Percentiles rank a stretch among this genome's conserved stretches.
These are phyloP conservation scores for Cepaea hortensis DNA, from an alignment of 2,888 invertebrate genomes.

Conservation along the genomic window DNA sequence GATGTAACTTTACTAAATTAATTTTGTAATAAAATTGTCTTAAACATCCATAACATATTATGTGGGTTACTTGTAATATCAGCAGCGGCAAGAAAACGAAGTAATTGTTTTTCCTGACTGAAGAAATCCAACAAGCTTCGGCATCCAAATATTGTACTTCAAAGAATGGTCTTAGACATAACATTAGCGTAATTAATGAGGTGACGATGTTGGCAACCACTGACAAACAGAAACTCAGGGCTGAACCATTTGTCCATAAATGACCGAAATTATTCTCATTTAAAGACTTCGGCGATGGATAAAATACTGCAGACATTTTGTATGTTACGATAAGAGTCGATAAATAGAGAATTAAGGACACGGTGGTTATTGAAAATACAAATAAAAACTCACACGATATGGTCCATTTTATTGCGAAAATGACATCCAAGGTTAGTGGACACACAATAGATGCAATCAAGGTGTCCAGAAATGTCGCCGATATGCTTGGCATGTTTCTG, in stretches of 20 bases:
- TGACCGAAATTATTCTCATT: too few species aligned
- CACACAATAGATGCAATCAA: conserved; percentile 24
- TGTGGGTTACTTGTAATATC: conserved; percentile 1
- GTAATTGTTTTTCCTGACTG: not conserved
- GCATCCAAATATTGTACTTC: not conserved
- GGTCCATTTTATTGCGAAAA: conserved; percentile 16
- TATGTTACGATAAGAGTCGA: not conserved
- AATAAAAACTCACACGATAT: conserved; percentile 9
- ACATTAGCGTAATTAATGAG: not conserved
- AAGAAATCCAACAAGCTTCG: conserved; percentile 11
- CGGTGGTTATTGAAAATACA: not conserved
- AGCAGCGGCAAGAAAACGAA: conserved; percentile 16
- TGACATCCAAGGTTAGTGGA: conserved; percentile 28
- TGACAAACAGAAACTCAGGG: not conserved
- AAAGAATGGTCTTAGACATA: not conserved
- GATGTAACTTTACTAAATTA: not conserved
- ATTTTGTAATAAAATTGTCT: not conserved
- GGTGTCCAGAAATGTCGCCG: not conserved
- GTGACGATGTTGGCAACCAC: not conserved
- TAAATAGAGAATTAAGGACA: conserved; percentile 2
- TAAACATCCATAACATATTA: conserved; percentile 12
- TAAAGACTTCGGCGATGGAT: not conserved
- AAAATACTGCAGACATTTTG: not conserved
- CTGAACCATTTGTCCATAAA: too few species aligned
- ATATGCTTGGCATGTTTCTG: not conserved